Percentiles rank a stretch among this genome's conserved stretches.
Evolutionary conservation across 2,888 invertebrate genomes (phyloP).

Genomic region (Metacarcinus magister): DNA sequence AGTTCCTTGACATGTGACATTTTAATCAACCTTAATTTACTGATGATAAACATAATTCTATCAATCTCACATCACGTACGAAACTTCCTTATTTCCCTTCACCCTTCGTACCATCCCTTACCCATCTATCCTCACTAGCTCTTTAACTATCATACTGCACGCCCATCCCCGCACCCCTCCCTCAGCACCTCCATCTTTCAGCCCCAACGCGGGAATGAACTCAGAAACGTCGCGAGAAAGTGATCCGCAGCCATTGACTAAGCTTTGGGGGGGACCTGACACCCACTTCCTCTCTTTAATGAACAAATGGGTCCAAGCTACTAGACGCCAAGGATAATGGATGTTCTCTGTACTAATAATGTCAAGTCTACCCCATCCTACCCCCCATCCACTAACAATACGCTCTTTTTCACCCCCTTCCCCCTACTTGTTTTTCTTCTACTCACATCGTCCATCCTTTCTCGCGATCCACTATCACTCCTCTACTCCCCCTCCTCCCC

Average conservation of each 20-base stretch:
- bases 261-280: background rate
- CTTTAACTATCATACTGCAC: background rate
- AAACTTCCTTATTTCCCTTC: background rate
- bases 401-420: background rate
- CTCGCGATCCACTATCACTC: background rate
- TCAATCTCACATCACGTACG: background rate
- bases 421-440: background rate
- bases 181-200: background rate
- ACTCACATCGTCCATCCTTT: background rate
- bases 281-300: background rate
- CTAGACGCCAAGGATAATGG: background rate
- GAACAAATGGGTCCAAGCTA: background rate
- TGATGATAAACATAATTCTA: background rate
- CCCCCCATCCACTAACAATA: background rate
- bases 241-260: background rate
- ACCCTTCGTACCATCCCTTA: background rate
- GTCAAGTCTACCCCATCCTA: background rate
- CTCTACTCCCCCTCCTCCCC: background rate
- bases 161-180: too few relatives aligned
- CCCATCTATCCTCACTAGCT: background rate
- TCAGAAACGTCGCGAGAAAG: background rate
- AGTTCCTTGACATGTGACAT: background rate
- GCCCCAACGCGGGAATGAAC: background rate
- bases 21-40: too few relatives aligned
- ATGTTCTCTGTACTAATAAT: background rate